Conservation (phyloP, 2,113 vertebrate genomes). For the Microcebus jonahi region DNA sequence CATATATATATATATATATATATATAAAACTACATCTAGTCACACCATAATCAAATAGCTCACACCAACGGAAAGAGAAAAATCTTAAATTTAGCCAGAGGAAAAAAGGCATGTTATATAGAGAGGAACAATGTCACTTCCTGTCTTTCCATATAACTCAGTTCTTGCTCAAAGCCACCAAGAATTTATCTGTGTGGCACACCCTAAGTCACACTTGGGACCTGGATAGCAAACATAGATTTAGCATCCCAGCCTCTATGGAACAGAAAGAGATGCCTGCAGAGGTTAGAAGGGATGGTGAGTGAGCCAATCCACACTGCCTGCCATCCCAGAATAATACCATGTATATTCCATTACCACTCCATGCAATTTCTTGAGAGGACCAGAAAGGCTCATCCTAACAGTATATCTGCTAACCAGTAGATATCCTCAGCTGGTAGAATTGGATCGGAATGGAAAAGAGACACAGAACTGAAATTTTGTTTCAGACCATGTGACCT, state of each 20-base stretch:
- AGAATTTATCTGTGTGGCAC: neutral
- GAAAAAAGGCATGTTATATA: too few relatives aligned
- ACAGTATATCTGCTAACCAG: neutral
- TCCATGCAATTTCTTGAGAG: neutral
- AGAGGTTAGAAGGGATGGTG: rapidly evolving
- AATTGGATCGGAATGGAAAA: neutral
- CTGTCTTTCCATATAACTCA: neutral
- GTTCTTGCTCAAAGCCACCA: neutral
- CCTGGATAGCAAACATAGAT: neutral
- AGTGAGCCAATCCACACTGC: neutral
- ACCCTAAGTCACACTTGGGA: neutral
- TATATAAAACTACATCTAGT: too few relatives aligned
- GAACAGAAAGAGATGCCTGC: neutral
- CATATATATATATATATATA: too few relatives aligned
- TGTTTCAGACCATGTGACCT: neutral
- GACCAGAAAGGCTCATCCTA: neutral
- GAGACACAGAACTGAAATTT: neutral
- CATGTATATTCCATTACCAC: neutral
- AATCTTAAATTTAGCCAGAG: too few relatives aligned
- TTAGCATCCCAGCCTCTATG: neutral
- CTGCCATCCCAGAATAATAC: neutral
- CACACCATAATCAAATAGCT: too few relatives aligned
- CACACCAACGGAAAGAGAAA: too few relatives aligned
- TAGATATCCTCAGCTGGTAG: neutral
- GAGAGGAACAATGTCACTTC: neutral